A percentile compares a stretch with the other conserved stretches of the same genome.
phyloP scores from a whole-genome alignment of 2,797 vertebrate genomes.

The Phylloscopus collybita region DNA sequence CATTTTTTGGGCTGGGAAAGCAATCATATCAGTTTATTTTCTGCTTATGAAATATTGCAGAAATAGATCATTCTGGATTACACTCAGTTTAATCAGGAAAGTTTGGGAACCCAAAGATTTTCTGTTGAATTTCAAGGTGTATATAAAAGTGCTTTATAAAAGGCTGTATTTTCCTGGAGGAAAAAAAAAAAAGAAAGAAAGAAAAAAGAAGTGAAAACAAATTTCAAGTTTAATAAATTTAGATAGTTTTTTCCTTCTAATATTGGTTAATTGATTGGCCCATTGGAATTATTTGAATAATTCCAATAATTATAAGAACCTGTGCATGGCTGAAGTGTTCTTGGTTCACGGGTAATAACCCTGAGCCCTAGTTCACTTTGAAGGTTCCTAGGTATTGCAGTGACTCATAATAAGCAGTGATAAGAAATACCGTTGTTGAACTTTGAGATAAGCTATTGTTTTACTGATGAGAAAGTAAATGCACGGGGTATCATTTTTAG shows the following conservation, averaged over 20 bases:
- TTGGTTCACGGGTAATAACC: neutral
- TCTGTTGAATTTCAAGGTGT: neutral
- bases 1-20: neutral
- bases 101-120: neutral
- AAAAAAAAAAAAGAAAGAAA: neutral
- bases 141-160: neutral
- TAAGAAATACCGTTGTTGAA: neutral
- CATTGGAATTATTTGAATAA: neutral
- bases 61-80: neutral
- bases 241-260: rapidly evolving
- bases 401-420: neutral
- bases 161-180: neutral
- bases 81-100: neutral
- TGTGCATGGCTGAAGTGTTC: neutral
- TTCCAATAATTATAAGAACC: neutral
- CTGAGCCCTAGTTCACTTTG: neutral
- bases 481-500: neutral
- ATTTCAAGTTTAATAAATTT: neutral
- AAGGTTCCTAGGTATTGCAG: neutral
- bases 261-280: neutral
- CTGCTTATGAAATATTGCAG: neutral
- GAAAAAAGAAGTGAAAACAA: neutral
- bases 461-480: neutral
- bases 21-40: neutral
- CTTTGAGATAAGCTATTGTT: neutral